Conservation (phyloP, 30 jellyfish, hydroid and myxozoan species). For the Hydractinia symbiolongicarpus region DNA sequence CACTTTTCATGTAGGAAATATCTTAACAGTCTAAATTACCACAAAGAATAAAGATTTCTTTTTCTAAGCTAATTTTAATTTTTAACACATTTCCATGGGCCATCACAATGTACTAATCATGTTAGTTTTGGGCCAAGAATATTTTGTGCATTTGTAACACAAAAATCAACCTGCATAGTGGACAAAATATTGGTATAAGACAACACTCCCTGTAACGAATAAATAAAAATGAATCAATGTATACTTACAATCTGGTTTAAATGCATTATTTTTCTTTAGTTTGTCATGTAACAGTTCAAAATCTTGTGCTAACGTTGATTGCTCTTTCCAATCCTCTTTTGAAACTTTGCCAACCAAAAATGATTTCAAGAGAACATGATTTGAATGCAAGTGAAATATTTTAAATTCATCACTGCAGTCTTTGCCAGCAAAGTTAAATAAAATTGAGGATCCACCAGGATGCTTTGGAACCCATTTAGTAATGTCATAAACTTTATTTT, state of each 20-base stretch:
- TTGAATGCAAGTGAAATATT: constrained; percentile 58
- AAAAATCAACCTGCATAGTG: too few relatives aligned
- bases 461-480: constrained; percentile 76
- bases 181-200: not conserved
- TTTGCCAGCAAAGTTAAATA: constrained; percentile 76
- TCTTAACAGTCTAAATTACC: too few relatives aligned
- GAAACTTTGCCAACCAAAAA: constrained; percentile 59
- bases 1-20: too few relatives aligned
- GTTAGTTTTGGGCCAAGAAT: too few relatives aligned
- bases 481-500: constrained; percentile 66
- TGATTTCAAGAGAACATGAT: constrained; percentile 42
- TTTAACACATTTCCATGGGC: too few relatives aligned
- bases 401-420: constrained; percentile 89
- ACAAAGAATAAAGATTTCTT: too few relatives aligned
- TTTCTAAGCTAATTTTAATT: too few relatives aligned
- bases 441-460: constrained; percentile 80
- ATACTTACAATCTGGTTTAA: constrained; percentile 76
- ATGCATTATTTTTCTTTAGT: constrained; percentile 60
- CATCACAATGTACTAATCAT: too few relatives aligned
- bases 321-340: constrained; percentile 17
- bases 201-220: not conserved
- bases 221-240: not conserved
- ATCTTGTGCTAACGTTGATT: constrained; percentile 61
- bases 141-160: too few relatives aligned
- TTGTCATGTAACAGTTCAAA: constrained; percentile 39